These are phyloP conservation scores for Dicentrarchus labrax DNA, from an alignment of 2,113 vertebrate species.

Conservation along the genomic window DNA sequence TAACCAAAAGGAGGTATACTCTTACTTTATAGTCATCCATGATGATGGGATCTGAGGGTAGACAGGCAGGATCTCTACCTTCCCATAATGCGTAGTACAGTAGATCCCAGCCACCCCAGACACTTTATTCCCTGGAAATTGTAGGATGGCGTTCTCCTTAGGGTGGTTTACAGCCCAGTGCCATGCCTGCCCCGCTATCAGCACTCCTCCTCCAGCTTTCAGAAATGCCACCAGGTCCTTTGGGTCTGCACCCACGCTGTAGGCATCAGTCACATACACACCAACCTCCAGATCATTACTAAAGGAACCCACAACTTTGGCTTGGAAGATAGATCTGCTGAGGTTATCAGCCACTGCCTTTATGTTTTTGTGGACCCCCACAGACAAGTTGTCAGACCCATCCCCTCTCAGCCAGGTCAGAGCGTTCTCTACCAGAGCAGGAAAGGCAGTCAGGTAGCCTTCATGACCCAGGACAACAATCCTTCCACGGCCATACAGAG, in stretches of 20 bases:
- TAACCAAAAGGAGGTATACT: slow-evolving; percentile 29
- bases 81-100: slow-evolving; percentile 83
- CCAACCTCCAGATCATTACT: slow-evolving; percentile 70
- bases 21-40: slow-evolving; percentile 87
- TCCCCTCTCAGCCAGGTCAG: slow-evolving; percentile 88
- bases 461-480: slow-evolving; percentile 89
- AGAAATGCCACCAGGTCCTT: slow-evolving; percentile 86
- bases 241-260: slow-evolving; percentile 65
- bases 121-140: slow-evolving; percentile 90
- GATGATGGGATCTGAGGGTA: slow-evolving; percentile 87
- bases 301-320: slow-evolving; percentile 68
- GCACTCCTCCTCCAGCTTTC: slow-evolving; percentile 88
- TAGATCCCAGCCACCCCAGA: slow-evolving; percentile 90
- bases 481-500: slow-evolving; percentile 85
- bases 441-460: slow-evolving; percentile 82
- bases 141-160: slow-evolving; percentile 81
- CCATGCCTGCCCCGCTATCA: slow-evolving; percentile 91
- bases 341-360: slow-evolving; percentile 82
- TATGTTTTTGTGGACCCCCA: slow-evolving; percentile 83
- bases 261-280: slow-evolving; percentile 88
- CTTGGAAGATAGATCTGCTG: slow-evolving; percentile 54
- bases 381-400: slow-evolving; percentile 48
- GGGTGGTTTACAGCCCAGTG: slow-evolving; percentile 84
- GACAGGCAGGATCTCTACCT: slow-evolving; percentile 82
- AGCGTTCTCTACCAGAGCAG: slow-evolving; percentile 87